Conservation (phyloP, 1,140 invertebrate genomes). For the Psilanteris sp. region DNA sequence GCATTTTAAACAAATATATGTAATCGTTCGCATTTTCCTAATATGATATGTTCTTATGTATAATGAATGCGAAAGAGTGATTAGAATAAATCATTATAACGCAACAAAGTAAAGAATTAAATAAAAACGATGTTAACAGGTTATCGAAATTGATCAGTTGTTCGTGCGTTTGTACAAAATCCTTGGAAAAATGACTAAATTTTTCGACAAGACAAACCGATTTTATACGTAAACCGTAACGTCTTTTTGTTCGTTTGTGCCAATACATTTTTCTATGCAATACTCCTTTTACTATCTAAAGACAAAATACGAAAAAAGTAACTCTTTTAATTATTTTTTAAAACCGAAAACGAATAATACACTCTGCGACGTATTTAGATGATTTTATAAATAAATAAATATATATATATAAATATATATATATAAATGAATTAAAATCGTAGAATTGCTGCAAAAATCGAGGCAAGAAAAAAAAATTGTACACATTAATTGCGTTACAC, state of each 20-base stretch:
- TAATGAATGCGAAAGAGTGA: slow-evolving; percentile 19
- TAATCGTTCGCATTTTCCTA: slow-evolving; percentile 45
- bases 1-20: slow-evolving; percentile 33
- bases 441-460: slow-evolving; percentile 27
- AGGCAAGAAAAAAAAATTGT: slow-evolving; percentile 10
- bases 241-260: slow-evolving; percentile 56
- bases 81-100: slow-evolving; percentile 13
- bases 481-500: slow-evolving; percentile 47
- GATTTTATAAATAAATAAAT: slow-evolving; percentile 58
- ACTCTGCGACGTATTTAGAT: slow-evolving; percentile 45
- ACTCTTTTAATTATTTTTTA: slow-evolving; percentile 34
- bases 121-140: neutral
- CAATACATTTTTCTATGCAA: slow-evolving; percentile 51
- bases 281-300: slow-evolving; percentile 31
- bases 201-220: slow-evolving; percentile 21
- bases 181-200: slow-evolving; percentile 4
- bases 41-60: slow-evolving; percentile 34
- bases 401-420: slow-evolving; percentile 26
- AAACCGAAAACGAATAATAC: slow-evolving; percentile 13
- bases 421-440: too few species aligned
- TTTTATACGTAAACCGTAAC: slow-evolving; percentile 48
- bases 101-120: slow-evolving; percentile 17
- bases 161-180: slow-evolving; percentile 50
- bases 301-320: slow-evolving; percentile 3
- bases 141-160: slow-evolving; percentile 21